Base-by-base conservation (phyloP, 1,140 invertebrate genomes). In the Venustaconcha ellipsiformis region DNA sequence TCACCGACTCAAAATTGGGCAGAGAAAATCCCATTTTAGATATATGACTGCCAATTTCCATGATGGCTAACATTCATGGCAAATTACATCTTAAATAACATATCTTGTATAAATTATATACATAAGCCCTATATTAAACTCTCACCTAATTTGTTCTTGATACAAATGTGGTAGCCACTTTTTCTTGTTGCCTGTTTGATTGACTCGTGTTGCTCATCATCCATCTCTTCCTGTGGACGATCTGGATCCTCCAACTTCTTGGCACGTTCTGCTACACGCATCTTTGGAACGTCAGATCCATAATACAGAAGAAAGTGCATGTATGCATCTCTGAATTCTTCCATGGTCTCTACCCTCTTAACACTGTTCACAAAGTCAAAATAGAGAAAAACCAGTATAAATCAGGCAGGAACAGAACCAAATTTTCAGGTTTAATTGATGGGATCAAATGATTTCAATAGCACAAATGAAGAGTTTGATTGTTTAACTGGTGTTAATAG, bases 301-400 rank as follows among this genome's bases (percentile, higher is more conserved):
- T 99, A 99, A 86, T 99, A 97, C 0, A 99, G 90, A 77, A 96
- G 92, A 86, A 99, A 99, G 86, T 99, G 96, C 80, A 94, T 94
- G 89, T 98, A 96, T 1, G 96, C 94, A 86, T 99, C 98, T 78
- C 95, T 95, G 0, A 99, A 89, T 87, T 99, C 96, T 89, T 99
- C 97, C 30, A 94, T 92, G 0, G 95, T 97, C 88, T 98, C 95
- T 0, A 96, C 94, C 67, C 92, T 93, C 82, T 86, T 84, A 23
- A 91, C 82, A 70, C 89, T 91, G 79, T 14, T 64, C 78, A 5
- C 72, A 72, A 71, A 66, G 67, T 4, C 18, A 56, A 4, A 58
- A 67, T 37, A n/a, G 65, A 18, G 17, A 18, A 11, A 67, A n/a
- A 62, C 59, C 23, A 62, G 23, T n/a, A 62, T 62, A n/a, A 14